Evolutionary conservation across 2,888 invertebrate species (phyloP).

Genomic region (Lingula anatina): DNA sequence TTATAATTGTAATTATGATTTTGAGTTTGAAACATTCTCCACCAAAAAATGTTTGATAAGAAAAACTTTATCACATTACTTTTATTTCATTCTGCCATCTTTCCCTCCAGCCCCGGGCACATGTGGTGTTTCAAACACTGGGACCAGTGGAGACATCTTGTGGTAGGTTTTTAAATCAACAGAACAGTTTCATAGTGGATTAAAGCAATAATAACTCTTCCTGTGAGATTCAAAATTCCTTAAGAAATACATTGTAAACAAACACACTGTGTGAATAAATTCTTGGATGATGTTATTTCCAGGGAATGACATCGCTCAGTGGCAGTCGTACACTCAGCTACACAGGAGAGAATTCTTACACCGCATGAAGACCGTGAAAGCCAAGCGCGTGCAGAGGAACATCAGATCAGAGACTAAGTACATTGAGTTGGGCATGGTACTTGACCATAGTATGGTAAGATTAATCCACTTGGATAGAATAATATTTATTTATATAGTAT

Average conservation of each 20-base stretch:
- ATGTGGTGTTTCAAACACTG: slow-evolving; percentile 92
- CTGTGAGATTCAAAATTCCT: no score
- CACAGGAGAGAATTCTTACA: slow-evolving; percentile 42
- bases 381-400: slow-evolving; percentile 66
- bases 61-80: no score
- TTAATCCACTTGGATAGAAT: no score
- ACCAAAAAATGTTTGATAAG: no score
- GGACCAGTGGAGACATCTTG: slow-evolving; percentile 87
- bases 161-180: slow-evolving; percentile 67
- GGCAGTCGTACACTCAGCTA: slow-evolving; percentile 42
- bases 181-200: no score
- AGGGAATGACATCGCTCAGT: slow-evolving; percentile 38
- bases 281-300: slow-evolving; percentile 4
- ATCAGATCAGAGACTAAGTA: slow-evolving; percentile 87
- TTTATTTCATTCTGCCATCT: background rate
- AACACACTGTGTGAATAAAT: no score
- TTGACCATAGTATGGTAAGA: slow-evolving; percentile 90
- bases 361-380: slow-evolving; percentile 32
- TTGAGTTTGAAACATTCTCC: no score
- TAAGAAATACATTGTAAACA: no score
- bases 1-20: no score
- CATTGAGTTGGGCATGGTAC: slow-evolving; percentile 91
- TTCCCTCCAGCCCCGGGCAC: no score
- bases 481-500: no score
- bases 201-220: no score